Percentiles rank a stretch among this genome's conserved stretches.
Conservation (phyloP, 2,797 vertebrate species). For the Morus bassanus region DNA sequence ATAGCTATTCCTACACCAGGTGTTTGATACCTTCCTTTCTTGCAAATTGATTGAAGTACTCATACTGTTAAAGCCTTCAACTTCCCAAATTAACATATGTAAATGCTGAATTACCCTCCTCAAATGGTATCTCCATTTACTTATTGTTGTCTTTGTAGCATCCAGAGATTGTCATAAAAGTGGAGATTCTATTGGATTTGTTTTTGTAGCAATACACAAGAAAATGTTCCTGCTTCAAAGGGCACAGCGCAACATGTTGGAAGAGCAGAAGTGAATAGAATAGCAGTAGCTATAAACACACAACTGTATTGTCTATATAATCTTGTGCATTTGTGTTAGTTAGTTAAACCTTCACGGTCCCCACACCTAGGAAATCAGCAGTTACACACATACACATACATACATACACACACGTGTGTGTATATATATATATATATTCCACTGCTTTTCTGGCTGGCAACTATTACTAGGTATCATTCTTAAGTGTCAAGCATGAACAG, state of each 20-base stretch:
- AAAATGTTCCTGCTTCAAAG: not conserved
- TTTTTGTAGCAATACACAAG: not conserved
- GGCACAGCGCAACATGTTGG: not conserved
- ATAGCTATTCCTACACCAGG: not conserved
- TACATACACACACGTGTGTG: no score
- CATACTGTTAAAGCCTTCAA: not conserved
- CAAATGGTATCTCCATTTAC: not conserved
- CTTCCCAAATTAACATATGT: not conserved
- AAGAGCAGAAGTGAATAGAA: not conserved
- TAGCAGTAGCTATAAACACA: not conserved
- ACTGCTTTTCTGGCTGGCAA: not conserved
- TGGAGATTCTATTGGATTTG: not conserved
- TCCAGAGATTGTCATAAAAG: not conserved
- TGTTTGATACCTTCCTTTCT: not conserved
- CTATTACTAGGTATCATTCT: not conserved
- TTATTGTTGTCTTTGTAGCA: not conserved
- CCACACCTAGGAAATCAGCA: not conserved
- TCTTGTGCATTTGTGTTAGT: not conserved
- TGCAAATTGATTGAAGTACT: not conserved
- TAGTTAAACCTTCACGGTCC: not conserved
- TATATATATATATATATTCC: not conserved
- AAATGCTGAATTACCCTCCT: not conserved
- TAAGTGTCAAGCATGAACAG: not conserved
- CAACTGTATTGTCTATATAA: not conserved
- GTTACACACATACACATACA: rapidly evolving